Evolutionary conservation across 2,113 vertebrate species (phyloP), one percentile per base, ranked within the genome.

Genomic region (Gadus chalcogrammus): DNA sequence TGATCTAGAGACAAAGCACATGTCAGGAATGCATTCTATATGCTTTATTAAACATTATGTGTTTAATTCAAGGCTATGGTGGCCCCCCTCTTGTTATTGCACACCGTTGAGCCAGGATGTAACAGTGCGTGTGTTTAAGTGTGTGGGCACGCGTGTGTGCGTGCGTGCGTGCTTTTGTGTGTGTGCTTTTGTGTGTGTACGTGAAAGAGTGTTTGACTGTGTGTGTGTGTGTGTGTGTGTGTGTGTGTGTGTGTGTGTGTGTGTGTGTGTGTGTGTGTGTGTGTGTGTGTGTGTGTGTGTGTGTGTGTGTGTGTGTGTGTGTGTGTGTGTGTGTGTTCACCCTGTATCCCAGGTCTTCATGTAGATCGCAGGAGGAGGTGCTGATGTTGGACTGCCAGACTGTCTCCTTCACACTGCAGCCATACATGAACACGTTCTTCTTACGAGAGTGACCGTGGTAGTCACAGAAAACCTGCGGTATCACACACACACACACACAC

Each of bases 401-500:
- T 0, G 97, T 98, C 85, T 99, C 96, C 80, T 97, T 98, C 76
- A 99, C 86, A 64, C 97, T 99, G 90, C 97, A 99, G 80, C 97
- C 97, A 53, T 99, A 99, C 96, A 99, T 97, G 79, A 99, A 99
- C 0, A 99, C 96, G 17, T 99, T 99, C 90, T 99, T 99, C 92
- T 99, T 99, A 70, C 97, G 94, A 70, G 97, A 99, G 83, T 99
- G 97, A 67, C 97, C 97, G 59, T 99, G 97, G 84, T 98, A 99
- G 89, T 99, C 97, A 20, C 91, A 93, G 76, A 90, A 93, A 15
- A 92, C 90, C 92, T 93, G 65, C 66, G 53, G 59, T 48, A 13
- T 48, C 42, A 20, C 20, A 20, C 20, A 20, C 20, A 20, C 20
- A 20, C 20, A 20, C 20, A 20, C 20, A 20, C 20, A 20, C 20